These are phyloP conservation scores for Tyto alba DNA, from an alignment of 2,113 vertebrate genomes.

Conservation along the genomic window DNA sequence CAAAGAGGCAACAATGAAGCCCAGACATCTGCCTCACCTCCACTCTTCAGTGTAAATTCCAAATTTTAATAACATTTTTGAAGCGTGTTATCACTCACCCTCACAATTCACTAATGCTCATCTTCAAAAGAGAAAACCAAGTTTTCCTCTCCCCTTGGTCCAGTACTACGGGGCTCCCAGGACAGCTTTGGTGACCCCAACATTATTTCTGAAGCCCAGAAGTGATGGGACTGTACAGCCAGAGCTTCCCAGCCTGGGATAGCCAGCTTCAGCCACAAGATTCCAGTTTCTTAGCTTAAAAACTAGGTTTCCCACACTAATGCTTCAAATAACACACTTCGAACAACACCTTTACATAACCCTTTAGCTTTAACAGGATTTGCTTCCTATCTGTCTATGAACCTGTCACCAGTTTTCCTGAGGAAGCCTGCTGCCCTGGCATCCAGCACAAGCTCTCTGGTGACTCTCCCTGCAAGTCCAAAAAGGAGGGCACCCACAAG, in stretches of 20 bases:
- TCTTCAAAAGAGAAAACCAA: neutral
- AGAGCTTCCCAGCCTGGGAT: neutral
- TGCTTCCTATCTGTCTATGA: neutral
- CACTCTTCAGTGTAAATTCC: neutral
- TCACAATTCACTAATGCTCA: neutral
- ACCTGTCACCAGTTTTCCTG: neutral
- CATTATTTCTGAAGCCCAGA: neutral
- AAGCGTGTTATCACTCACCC: no score
- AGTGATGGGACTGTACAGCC: neutral
- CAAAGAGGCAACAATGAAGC: rapidly evolving
- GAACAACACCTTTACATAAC: neutral
- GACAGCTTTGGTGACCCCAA: neutral
- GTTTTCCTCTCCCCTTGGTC: rapidly evolving
- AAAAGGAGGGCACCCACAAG: neutral
- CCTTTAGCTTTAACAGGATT: neutral
- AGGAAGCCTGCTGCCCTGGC: neutral
- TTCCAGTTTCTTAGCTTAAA: neutral
- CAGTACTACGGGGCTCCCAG: neutral
- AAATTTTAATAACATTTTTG: rapidly evolving
- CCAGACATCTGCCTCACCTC: rapidly evolving
- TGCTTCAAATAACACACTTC: neutral
- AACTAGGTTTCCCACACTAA: neutral
- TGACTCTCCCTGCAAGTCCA: neutral
- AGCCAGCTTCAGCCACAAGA: neutral
- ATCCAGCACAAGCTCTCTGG: neutral